Percentiles rank a stretch among this genome's conserved stretches.
Conservation (phyloP, 2,113 vertebrate genomes). For the Rattus rattus region DNA sequence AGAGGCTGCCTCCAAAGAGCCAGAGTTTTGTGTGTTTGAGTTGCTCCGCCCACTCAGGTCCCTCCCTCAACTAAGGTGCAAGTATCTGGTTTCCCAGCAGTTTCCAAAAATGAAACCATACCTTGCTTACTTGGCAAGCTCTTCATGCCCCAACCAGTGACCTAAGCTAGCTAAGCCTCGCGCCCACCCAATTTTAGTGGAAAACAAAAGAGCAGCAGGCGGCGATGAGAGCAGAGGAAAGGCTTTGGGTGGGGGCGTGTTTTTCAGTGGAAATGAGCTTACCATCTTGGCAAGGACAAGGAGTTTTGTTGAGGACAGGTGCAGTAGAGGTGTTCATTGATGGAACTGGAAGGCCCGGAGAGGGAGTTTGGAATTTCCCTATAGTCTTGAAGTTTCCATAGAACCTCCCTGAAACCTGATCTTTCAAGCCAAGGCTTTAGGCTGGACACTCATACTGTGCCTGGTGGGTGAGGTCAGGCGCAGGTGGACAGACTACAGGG, state of each 20-base stretch:
- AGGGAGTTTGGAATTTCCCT: not conserved
- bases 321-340: not conserved
- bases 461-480: not conserved
- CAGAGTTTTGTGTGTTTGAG: not conserved
- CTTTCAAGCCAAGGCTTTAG: not conserved
- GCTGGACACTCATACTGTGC: not conserved
- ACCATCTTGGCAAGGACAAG: not conserved
- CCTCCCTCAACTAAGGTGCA: not conserved
- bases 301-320: not conserved
- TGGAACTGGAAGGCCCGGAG: not conserved
- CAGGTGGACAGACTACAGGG: too few species aligned
- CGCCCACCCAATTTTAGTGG: not conserved
- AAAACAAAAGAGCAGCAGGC: not conserved
- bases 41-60: not conserved
- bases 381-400: not conserved
- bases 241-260: not conserved
- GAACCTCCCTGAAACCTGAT: not conserved
- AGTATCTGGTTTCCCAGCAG: not conserved
- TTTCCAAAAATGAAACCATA: not conserved
- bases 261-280: not conserved
- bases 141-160: accelerated
- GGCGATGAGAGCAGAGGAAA: not conserved
- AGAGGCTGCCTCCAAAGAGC: not conserved
- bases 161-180: too few species aligned
- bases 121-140: not conserved